These are phyloP conservation scores for Pelodiscus sinensis DNA, from an alignment of 2,113 vertebrate genomes.

Conservation along the genomic window DNA sequence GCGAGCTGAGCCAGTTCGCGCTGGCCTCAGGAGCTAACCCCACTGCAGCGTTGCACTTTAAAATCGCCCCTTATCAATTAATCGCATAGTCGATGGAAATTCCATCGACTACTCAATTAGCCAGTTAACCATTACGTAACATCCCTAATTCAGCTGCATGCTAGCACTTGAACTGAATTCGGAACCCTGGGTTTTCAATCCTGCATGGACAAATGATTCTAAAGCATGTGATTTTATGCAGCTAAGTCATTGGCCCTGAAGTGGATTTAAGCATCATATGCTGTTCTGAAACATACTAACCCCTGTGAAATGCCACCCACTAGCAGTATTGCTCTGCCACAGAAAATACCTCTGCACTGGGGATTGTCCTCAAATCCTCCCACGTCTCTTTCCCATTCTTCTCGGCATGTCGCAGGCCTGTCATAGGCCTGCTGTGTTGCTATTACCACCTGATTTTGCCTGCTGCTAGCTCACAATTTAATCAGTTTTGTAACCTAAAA, in stretches of 20 bases:
- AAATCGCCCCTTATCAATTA: too few species aligned
- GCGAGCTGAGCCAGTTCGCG: too few species aligned
- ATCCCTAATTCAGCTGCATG: too few species aligned
- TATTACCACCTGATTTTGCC: background rate
- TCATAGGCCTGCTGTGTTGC: fast-evolving
- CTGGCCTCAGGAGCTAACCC: too few species aligned
- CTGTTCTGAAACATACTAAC: background rate
- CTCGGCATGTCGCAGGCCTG: background rate
- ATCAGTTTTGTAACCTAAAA: background rate
- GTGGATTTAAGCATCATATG: background rate
- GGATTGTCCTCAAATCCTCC: background rate
- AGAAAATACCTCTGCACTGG: fast-evolving
- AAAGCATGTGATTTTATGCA: background rate
- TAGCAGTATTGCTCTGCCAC: background rate
- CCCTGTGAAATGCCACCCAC: background rate
- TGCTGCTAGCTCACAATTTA: background rate
- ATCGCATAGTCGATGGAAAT: too few species aligned
- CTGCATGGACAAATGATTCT: background rate
- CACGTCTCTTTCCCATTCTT: background rate
- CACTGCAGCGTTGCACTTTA: too few species aligned
- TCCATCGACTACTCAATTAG: too few species aligned
- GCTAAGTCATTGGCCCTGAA: background rate
- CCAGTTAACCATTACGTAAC: too few species aligned
- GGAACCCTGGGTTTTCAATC: background rate
- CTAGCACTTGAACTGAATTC: background rate